Evolutionary conservation across 2,888 invertebrate species (phyloP).

Genomic region (Drosophila heteroneura): DNA sequence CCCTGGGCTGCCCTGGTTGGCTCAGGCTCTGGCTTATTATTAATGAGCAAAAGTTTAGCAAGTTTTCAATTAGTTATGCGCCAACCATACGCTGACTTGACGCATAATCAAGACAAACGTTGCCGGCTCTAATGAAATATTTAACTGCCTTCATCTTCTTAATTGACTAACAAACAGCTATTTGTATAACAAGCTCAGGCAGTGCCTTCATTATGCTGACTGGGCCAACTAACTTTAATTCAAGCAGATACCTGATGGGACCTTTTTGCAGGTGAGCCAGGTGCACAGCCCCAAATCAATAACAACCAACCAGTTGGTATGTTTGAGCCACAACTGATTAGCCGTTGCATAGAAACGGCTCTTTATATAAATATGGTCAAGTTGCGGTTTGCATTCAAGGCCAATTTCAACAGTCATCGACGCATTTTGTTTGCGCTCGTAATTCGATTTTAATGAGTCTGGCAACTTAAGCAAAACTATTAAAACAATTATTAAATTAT

Average conservation of each 20-base stretch:
- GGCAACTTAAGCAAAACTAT: background rate
- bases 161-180: constrained; percentile 68
- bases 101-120: constrained; percentile 71
- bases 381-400: constrained; percentile 2
- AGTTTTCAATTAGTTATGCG: constrained; percentile 77
- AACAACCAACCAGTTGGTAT: background rate
- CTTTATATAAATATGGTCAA: constrained; percentile 1
- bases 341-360: constrained; percentile 3
- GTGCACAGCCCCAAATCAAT: constrained; percentile 9
- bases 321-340: background rate
- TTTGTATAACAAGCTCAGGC: constrained; percentile 49
- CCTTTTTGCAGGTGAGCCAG: constrained; percentile 1
- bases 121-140: constrained; percentile 65
- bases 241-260: constrained; percentile 12
- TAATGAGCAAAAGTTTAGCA: constrained; percentile 75
- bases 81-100: constrained; percentile 36
- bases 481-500: no score
- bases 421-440: background rate
- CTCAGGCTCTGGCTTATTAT: constrained; percentile 61
- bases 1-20: background rate
- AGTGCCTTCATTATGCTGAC: constrained; percentile 5
- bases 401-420: background rate
- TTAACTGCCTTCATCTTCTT: constrained; percentile 46
- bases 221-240: constrained; percentile 36
- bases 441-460: constrained; percentile 53